Conservation (phyloP, 92 coral and sea anemone species). For the Umimayanthus chanpuru region DNA sequence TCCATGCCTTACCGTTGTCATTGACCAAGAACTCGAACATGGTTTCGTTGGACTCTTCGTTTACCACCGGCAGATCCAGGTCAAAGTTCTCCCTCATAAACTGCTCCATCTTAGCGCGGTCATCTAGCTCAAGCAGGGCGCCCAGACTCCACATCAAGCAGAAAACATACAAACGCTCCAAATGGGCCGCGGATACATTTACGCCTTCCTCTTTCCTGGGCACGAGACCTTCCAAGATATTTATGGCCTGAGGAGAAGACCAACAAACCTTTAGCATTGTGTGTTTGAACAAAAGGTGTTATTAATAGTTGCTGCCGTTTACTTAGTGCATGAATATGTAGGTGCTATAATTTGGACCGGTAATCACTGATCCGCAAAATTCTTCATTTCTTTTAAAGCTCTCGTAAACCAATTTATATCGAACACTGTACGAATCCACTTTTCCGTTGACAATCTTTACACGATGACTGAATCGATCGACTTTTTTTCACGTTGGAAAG, state of each 20-base stretch:
- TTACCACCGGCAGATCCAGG: constrained; percentile 66
- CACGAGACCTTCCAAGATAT: constrained; percentile 78
- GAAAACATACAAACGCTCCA: constrained; percentile 80
- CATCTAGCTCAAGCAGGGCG: constrained; percentile 80
- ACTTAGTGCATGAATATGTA: too few relatives aligned
- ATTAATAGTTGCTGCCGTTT: too few relatives aligned
- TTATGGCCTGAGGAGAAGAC: constrained; percentile 57
- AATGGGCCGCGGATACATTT: constrained; percentile 65
- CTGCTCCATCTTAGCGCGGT: constrained; percentile 79
- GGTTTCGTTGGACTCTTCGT: constrained; percentile 63
- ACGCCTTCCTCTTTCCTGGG: constrained; percentile 80
- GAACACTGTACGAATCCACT: too few relatives aligned
- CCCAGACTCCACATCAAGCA: constrained; percentile 92
- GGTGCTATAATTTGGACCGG: too few relatives aligned
- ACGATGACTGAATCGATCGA: too few relatives aligned
- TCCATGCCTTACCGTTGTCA: constrained; percentile 63
- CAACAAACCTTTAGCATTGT: not conserved
- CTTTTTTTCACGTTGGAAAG: too few relatives aligned
- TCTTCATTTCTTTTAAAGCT: too few relatives aligned
- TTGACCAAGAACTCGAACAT: constrained; percentile 82
- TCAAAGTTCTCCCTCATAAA: constrained; percentile 70
- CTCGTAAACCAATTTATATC: too few relatives aligned
- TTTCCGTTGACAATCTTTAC: too few relatives aligned
- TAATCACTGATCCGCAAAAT: too few relatives aligned
- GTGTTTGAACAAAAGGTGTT: not conserved